Evolutionary conservation across 2,888 invertebrate species (phyloP).

Genomic region (Rotaria socialis): DNA sequence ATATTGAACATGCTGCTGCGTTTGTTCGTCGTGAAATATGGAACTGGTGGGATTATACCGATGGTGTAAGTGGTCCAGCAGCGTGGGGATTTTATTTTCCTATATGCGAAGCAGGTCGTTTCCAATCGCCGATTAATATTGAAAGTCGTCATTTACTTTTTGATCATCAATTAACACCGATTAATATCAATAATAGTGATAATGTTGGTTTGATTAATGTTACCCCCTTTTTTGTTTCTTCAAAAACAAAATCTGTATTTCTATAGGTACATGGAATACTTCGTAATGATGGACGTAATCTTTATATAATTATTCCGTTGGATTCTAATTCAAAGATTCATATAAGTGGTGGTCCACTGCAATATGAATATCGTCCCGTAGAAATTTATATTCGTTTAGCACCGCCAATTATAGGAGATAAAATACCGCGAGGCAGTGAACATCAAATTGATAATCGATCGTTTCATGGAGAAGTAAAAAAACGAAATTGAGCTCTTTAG

Average conservation of each 20-base stretch:
- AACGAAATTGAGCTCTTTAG: too few relatives aligned
- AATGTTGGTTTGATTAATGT: neutral
- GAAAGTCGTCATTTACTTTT: slow-evolving; percentile 40
- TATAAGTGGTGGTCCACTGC: slow-evolving; percentile 74
- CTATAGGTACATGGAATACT: neutral
- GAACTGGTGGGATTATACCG: slow-evolving; percentile 20
- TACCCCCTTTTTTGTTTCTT: too few relatives aligned
- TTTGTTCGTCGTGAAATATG: neutral
- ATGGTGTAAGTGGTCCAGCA: neutral
- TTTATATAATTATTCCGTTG: neutral
- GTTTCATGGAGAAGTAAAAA: slow-evolving; percentile 74
- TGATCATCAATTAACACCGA: slow-evolving; percentile 36
- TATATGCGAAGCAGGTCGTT: slow-evolving; percentile 27
- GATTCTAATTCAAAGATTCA: slow-evolving; percentile 32
- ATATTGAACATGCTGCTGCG: neutral
- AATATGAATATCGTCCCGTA: slow-evolving; percentile 73
- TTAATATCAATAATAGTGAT: slow-evolving; percentile 5
- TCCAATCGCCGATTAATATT: slow-evolving; percentile 46
- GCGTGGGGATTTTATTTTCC: neutral
- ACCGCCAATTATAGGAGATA: slow-evolving; percentile 68
- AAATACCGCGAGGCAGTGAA: slow-evolving; percentile 78
- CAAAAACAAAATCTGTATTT: neutral
- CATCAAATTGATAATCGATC: slow-evolving; percentile 84
- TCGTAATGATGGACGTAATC: slow-evolving; percentile 24
- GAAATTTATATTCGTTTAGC: slow-evolving; percentile 84